phyloP scores from a whole-genome alignment of 2,888 invertebrate species.

The Poecilus cupreus region DNA sequence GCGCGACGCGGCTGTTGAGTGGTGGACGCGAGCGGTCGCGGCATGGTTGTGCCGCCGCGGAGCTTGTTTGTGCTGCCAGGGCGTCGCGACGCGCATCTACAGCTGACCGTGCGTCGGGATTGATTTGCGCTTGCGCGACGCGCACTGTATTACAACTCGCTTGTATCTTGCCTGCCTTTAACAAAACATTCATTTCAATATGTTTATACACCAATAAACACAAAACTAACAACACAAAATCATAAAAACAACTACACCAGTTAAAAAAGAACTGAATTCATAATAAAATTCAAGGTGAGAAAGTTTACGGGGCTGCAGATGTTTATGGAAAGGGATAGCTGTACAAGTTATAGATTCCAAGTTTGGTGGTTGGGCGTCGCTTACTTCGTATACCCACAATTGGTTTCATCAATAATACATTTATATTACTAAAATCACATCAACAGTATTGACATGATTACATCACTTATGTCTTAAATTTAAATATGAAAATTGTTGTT shows the following conservation, averaged over 20 bases:
- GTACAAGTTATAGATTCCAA: constrained; percentile 42
- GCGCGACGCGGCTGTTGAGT: constrained; percentile 57
- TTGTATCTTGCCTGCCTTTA: background rate
- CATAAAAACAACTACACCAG: background rate
- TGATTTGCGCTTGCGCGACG: constrained; percentile 71
- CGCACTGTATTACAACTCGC: background rate
- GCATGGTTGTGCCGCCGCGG: constrained; percentile 70
- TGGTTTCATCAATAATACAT: constrained; percentile 42
- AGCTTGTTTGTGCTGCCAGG: constrained; percentile 65
- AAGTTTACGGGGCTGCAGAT: background rate
- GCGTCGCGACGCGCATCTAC: constrained; percentile 69
- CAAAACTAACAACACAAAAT: background rate
- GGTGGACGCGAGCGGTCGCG: constrained; percentile 49
- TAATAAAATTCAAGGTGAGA: background rate
- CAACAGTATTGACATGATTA: background rate
- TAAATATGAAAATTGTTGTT: background rate
- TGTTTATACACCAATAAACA: background rate
- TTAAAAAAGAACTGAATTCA: background rate
- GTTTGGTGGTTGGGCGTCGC: constrained; percentile 20
- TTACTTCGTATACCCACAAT: constrained; percentile 2
- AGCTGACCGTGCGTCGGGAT: constrained; percentile 69
- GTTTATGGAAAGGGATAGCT: constrained; percentile 3
- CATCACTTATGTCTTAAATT: background rate
- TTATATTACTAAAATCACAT: background rate
- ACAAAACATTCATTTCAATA: background rate